Evolutionary conservation across 1,140 invertebrate genomes (phyloP).

Genomic region (Pygmarrhopalites habei): DNA sequence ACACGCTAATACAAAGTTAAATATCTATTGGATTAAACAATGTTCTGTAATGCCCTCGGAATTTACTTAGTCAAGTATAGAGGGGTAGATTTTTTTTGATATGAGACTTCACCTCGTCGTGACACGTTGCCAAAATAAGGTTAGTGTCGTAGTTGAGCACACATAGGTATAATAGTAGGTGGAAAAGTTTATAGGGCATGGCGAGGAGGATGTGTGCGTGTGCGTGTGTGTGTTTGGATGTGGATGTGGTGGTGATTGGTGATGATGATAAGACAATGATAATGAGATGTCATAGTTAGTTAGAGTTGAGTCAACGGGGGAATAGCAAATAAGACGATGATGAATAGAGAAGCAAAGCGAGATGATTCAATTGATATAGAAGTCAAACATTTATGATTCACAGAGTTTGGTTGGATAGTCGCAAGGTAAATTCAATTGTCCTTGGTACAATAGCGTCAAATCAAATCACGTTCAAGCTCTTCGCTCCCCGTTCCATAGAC

Average conservation of each 20-base stretch:
- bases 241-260: conserved; percentile 6
- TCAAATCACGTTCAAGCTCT: conserved; percentile 27
- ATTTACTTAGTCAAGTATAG: too few relatives aligned
- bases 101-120: too few relatives aligned
- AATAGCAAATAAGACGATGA: conserved; percentile 17
- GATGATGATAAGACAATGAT: conserved; percentile 14
- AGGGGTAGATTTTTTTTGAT: too few relatives aligned
- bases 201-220: too few relatives aligned
- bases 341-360: conserved; percentile 15
- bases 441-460: conserved; percentile 33
- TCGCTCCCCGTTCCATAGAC: neutral
- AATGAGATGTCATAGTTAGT: conserved; percentile 15
- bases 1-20: too few relatives aligned
- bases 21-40: too few relatives aligned
- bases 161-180: too few relatives aligned
- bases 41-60: too few relatives aligned
- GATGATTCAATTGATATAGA: conserved; percentile 23
- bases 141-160: too few relatives aligned
- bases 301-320: conserved; percentile 15
- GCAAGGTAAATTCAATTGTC: conserved; percentile 28
- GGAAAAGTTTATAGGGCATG: too few relatives aligned
- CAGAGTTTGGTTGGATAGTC: conserved; percentile 17
- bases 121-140: too few relatives aligned
- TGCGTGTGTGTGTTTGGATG: too few relatives aligned
- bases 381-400: conserved; percentile 29